Evolutionary conservation across 2,888 invertebrate genomes (phyloP).

Genomic region (Zygothrica quintamaculata): DNA sequence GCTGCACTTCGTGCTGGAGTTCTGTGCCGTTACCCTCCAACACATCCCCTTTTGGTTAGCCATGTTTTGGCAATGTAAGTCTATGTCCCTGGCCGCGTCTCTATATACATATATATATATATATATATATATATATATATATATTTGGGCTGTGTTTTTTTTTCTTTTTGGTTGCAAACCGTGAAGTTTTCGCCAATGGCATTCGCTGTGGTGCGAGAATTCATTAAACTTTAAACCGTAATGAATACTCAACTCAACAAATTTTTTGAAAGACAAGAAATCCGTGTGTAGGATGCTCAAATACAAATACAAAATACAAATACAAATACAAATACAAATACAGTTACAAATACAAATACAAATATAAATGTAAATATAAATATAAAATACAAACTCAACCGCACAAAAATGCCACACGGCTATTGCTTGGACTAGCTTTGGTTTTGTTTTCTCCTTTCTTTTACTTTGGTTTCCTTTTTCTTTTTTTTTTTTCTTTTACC

Average conservation of each 20-base stretch:
- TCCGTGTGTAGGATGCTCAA: slow-evolving; percentile 33
- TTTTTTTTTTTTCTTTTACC: slow-evolving; percentile 3
- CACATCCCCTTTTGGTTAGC: no score
- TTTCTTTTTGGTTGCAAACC: slow-evolving; percentile 1
- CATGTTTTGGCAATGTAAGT: no score
- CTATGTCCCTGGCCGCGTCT: background rate
- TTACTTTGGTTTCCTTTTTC: slow-evolving; percentile 10
- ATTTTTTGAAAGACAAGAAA: slow-evolving; percentile 45
- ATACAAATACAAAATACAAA: slow-evolving; percentile 5
- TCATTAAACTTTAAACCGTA: slow-evolving; percentile 66
- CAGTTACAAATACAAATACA: no score
- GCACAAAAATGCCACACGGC: slow-evolving; percentile 7
- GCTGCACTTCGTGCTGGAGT: no score
- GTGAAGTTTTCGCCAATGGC: slow-evolving; percentile 13
- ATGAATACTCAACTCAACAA: slow-evolving; percentile 58
- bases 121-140: background rate
- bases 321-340: slow-evolving; percentile 4
- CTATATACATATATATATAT: background rate
- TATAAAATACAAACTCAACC: slow-evolving; percentile 9
- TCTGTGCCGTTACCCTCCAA: no score
- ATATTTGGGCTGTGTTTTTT: background rate
- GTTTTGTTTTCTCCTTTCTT: slow-evolving; percentile 17
- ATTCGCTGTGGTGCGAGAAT: slow-evolving; percentile 44
- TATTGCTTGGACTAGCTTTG: slow-evolving; percentile 5
- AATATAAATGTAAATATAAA: no score